Percentiles rank a stretch among this genome's conserved stretches.
phyloP scores from a whole-genome alignment of 2,888 invertebrate genomes.

The Chrysolina haemoptera region DNA sequence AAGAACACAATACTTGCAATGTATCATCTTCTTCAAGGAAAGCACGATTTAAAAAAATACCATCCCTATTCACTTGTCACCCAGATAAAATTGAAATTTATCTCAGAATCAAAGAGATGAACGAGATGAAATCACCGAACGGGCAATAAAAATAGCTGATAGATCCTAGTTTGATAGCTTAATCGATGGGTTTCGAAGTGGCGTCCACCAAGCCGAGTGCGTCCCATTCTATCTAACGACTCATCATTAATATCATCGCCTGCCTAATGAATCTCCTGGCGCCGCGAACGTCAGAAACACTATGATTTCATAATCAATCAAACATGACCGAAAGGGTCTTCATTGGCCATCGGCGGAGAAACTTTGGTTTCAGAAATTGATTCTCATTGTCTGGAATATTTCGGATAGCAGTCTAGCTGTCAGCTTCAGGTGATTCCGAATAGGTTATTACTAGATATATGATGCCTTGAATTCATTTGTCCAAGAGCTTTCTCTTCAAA shows the following conservation, averaged over 20 bases:
- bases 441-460: neutral
- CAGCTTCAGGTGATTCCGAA: neutral
- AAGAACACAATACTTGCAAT: too few relatives aligned
- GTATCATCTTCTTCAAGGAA: too few relatives aligned
- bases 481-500: too few relatives aligned
- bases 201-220: constrained; percentile 33
- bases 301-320: constrained; percentile 18
- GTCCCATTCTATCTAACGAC: constrained; percentile 33
- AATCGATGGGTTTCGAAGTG: constrained; percentile 32
- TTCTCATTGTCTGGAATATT: neutral
- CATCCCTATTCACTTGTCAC: neutral
- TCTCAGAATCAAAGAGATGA: constrained; percentile 12
- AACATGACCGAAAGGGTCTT: neutral
- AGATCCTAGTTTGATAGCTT: constrained; percentile 30
- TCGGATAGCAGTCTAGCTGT: neutral
- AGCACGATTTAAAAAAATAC: too few relatives aligned
- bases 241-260: constrained; percentile 36
- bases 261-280: constrained; percentile 39
- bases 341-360: constrained; percentile 1
- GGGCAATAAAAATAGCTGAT: constrained; percentile 30
- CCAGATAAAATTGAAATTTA: neutral
- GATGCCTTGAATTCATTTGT: too few relatives aligned
- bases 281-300: constrained; percentile 28
- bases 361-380: neutral
- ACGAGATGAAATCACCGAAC: constrained; percentile 28